phyloP scores from a whole-genome alignment of 2,113 vertebrate species.

The Pachyramphus minor region DNA sequence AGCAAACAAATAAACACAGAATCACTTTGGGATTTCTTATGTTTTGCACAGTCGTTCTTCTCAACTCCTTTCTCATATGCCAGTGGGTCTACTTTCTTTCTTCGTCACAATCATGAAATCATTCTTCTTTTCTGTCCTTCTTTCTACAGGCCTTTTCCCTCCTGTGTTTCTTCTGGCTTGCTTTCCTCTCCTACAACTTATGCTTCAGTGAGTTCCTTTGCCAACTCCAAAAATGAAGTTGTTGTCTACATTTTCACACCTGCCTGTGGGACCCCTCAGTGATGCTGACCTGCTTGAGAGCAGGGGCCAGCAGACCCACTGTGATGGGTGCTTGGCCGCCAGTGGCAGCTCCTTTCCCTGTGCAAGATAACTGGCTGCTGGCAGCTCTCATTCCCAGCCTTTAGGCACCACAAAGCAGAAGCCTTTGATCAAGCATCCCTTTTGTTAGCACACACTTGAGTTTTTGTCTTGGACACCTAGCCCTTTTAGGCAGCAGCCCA shows the following conservation, averaged over 20 bases:
- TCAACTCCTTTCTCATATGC: neutral
- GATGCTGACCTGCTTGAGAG: neutral
- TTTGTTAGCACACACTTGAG: rapidly evolving
- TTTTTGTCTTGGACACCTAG: neutral
- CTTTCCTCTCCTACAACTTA: neutral
- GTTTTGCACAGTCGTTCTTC: neutral
- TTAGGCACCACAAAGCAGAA: neutral
- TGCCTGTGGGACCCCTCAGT: neutral
- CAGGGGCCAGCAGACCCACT: neutral
- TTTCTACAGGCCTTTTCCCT: neutral
- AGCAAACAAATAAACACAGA: neutral
- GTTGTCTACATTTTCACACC: neutral
- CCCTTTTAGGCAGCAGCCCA: neutral
- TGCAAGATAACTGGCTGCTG: neutral
- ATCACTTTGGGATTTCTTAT: neutral
- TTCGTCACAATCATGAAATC: neutral
- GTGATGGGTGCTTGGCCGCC: rapidly evolving
- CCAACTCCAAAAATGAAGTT: neutral
- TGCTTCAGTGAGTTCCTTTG: neutral
- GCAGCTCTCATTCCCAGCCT: neutral
- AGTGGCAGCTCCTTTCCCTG: rapidly evolving
- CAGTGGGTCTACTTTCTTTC: neutral
- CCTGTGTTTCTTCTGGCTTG: neutral
- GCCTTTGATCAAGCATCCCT: neutral
- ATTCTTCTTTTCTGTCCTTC: neutral